Conservation (phyloP, 1,140 invertebrate species). For the Lepidotrigona ventralis region DNA sequence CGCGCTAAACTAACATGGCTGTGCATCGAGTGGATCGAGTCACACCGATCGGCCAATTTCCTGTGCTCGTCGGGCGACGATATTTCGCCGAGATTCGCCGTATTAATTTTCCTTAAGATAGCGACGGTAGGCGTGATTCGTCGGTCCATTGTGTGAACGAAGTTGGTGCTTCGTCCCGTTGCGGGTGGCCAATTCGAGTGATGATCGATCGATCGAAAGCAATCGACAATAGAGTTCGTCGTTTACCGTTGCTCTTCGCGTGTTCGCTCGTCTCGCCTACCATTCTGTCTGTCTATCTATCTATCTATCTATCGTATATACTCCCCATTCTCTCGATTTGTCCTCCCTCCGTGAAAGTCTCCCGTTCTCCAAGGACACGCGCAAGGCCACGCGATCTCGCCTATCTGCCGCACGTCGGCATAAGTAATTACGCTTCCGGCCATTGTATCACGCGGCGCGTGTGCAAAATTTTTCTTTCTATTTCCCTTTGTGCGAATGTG, state of each 20-base stretch:
- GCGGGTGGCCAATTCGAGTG: slow-evolving; percentile 46
- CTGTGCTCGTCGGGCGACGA: neutral
- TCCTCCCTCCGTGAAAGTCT: slow-evolving; percentile 6
- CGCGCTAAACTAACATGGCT: too few species aligned
- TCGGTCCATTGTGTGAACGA: slow-evolving; percentile 44
- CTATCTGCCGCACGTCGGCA: slow-evolving; percentile 56
- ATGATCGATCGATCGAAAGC: slow-evolving; percentile 56
- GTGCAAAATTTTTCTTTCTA: too few species aligned
- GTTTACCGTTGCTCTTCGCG: too few species aligned
- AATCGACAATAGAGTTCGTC: slow-evolving; percentile 45
- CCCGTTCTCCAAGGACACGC: slow-evolving; percentile 18
- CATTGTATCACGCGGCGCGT: slow-evolving; percentile 66
- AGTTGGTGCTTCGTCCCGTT: slow-evolving; percentile 45
- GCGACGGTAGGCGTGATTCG: neutral
- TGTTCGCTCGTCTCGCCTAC: neutral
- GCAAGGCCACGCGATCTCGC: slow-evolving; percentile 17
- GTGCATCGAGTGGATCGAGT: neutral
- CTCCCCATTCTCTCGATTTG: slow-evolving; percentile 21
- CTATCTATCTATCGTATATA: neutral
- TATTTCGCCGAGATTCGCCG: slow-evolving; percentile 5
- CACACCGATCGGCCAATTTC: neutral
- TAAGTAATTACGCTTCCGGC: slow-evolving; percentile 77
- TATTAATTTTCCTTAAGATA: slow-evolving; percentile 52
- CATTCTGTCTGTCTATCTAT: neutral
- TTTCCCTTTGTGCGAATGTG: too few species aligned